Conservation (phyloP, 2,797 vertebrate genomes). For the Mormyrops boulengeri region DNA sequence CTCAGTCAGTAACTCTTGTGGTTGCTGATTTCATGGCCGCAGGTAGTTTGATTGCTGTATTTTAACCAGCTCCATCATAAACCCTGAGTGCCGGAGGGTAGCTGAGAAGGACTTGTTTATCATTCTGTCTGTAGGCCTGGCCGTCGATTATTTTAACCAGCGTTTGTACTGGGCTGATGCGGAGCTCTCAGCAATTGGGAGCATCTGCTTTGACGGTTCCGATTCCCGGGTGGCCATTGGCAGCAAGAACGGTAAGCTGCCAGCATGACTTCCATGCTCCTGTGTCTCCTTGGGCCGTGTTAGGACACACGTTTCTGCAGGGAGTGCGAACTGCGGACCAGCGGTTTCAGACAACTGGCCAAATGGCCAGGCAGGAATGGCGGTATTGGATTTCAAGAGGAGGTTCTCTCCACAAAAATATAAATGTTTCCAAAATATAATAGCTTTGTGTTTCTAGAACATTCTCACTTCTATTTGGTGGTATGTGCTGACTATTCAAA, state of each 20-base stretch:
- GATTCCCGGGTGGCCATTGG: slow-evolving; percentile 77
- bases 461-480: neutral
- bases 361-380: neutral
- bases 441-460: neutral
- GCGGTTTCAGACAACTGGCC: neutral
- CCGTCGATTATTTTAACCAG: slow-evolving; percentile 89
- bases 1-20: neutral
- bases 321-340: neutral
- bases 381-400: neutral
- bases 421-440: neutral
- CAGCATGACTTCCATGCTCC: neutral
- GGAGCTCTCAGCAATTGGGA: slow-evolving; percentile 88
- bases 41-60: neutral
- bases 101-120: neutral
- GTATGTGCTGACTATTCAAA: neutral
- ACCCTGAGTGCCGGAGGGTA: neutral
- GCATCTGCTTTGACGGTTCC: slow-evolving; percentile 85
- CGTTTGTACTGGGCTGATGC: slow-evolving; percentile 96
- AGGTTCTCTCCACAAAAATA: neutral
- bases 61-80: neutral
- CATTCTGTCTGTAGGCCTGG: slow-evolving; percentile 69
- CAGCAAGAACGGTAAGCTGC: slow-evolving; percentile 76
- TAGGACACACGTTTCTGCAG: neutral
- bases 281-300: neutral
- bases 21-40: neutral